A percentile compares a stretch with the other conserved stretches of the same genome.
Conservation (phyloP, 1,140 invertebrate species). For the Drosophila guanche region DNA sequence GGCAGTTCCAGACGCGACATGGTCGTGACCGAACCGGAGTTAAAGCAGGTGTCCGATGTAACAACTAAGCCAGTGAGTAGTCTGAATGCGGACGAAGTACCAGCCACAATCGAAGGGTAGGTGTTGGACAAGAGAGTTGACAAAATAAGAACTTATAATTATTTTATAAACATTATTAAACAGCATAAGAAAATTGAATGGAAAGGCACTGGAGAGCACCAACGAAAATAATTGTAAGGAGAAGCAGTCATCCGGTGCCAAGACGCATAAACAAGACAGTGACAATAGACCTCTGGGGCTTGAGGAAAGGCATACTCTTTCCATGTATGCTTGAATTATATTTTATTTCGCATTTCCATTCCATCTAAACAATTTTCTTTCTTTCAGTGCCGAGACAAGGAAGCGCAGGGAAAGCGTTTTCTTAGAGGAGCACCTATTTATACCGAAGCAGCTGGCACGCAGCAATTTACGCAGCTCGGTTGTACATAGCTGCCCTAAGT, state of each 20-base stretch:
- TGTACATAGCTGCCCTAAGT: constrained; percentile 11
- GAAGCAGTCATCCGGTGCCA: not conserved
- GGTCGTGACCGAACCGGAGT: constrained; percentile 34
- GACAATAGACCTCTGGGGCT: constrained; percentile 46
- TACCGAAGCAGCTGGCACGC: constrained; percentile 62
- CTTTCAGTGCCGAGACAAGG: constrained; percentile 63
- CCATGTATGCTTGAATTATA: constrained; percentile 34
- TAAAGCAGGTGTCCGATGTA: constrained; percentile 16
- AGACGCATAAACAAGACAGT: constrained; percentile 8
- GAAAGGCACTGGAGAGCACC: too few species aligned
- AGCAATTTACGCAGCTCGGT: constrained; percentile 34
- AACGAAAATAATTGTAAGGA: not conserved
- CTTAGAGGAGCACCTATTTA: constrained; percentile 53
- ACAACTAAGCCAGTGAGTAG: constrained; percentile 14
- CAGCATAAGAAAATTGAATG: too few species aligned
- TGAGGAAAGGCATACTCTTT: constrained; percentile 57
- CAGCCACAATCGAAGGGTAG: constrained; percentile 25
- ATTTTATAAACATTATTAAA: too few species aligned
- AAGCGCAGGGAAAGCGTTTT: constrained; percentile 65
- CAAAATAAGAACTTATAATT: too few species aligned
- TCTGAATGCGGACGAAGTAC: not conserved
- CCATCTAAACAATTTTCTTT: not conserved
- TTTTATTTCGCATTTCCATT: not conserved
- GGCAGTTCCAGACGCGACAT: constrained; percentile 52
- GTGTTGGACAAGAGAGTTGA: not conserved